Evolutionary conservation across 2,888 invertebrate species (phyloP), one percentile per base, ranked within the genome.

Genomic region (Mythimna loreyi): DNA sequence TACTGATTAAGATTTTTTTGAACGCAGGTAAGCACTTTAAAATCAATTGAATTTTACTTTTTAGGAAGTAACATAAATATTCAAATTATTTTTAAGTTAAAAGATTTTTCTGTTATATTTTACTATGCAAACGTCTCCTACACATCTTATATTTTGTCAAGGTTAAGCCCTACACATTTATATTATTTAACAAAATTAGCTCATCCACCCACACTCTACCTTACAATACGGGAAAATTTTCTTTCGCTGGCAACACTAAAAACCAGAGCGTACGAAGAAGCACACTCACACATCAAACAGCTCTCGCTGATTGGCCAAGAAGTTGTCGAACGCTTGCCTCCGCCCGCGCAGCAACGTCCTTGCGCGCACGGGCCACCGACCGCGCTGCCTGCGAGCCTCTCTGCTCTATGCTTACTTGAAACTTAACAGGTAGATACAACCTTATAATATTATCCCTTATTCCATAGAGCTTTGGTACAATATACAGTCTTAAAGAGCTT

Each of bases 301-400:
- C 19, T 9, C n/a, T 1, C 19, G 59, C 43, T 83, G 77, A 92
- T 92, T 92, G 92, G 93, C 9, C 50, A 87, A 92, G 89, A 91
- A 86, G 89, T 87, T 84, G 89, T 90, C 85, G 89, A 87, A 86
- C 86, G 86, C 82, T 85, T 87, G 84, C 91, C 89, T 87, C 92
- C 94, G 92, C 95, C 94, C 94, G 94, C 95, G 93, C 95, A 92
- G 91, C 92, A 92, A 95, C 95, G 95, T 95, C 95, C 95, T 96
- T 96, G 95, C 95, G 92, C 87, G 88, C 92, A 86, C 86, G 86
- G 87, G 91, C 85, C 91, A 94, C 90, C 94, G 95, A 95, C 95
- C 95, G 93, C 90, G 83, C 65, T 66, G 87, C 87, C 84, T 86
- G 86, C 85, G 78, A 84, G n/a, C n/a, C n/a, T n/a, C n/a, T n/a